Evolutionary conservation across 2,113 vertebrate genomes (phyloP).

Genomic region (Tragulus kanchil): DNA sequence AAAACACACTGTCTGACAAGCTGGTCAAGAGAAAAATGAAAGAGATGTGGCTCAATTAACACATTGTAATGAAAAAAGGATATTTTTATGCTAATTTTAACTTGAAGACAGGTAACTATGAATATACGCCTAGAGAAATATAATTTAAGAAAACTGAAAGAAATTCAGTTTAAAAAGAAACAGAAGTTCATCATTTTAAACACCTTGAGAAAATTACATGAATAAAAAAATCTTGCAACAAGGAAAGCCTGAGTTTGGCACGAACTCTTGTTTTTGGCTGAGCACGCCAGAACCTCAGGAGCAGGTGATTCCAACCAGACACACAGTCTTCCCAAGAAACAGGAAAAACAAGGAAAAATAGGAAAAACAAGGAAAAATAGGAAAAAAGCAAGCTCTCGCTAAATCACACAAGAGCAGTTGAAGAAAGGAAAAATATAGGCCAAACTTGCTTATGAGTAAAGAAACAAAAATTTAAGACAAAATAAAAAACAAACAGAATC

Average conservation of each 20-base stretch:
- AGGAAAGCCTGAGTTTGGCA: neutral
- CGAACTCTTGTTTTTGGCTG: neutral
- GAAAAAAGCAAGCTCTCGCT: neutral
- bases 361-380: neutral
- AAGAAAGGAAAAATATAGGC: neutral
- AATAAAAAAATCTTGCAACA: neutral
- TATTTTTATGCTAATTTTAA: neutral
- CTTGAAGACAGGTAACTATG: neutral
- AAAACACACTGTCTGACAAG: neutral
- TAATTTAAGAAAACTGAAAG: neutral
- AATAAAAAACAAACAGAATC: slow-evolving; percentile 58
- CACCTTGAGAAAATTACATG: neutral
- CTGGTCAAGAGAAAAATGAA: neutral
- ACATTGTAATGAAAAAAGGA: neutral
- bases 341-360: neutral
- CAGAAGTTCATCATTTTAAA: neutral
- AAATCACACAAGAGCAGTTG: slow-evolving; percentile 61
- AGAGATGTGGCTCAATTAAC: neutral
- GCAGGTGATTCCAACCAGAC: neutral
- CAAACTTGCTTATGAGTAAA: slow-evolving; percentile 64
- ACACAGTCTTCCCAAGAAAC: neutral
- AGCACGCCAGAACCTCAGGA: neutral
- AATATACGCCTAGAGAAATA: neutral
- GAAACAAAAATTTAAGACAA: slow-evolving; percentile 61
- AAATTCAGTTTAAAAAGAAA: neutral